Conservation (phyloP, 30 jellyfish, hydroid and myxozoan species). For the Aurelia coerulea region DNA sequence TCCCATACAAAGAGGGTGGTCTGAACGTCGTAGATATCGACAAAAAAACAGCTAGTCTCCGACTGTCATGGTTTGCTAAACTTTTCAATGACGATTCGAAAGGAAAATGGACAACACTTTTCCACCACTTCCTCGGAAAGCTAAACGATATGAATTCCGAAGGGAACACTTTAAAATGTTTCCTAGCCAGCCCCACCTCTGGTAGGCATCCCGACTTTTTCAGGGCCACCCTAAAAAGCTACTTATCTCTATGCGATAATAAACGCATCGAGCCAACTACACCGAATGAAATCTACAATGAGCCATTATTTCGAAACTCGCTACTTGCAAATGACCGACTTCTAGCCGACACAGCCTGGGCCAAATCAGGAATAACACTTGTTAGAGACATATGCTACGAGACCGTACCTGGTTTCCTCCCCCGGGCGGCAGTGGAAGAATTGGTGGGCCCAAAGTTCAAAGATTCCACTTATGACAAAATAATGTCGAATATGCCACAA, state of each 20-base stretch:
- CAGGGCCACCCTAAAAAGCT: neutral
- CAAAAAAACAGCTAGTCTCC: slow-evolving; percentile 7
- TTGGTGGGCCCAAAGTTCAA: no score
- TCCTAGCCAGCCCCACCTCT: neutral
- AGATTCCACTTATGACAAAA: no score
- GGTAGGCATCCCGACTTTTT: neutral
- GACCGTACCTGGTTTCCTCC: no score
- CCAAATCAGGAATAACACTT: neutral
- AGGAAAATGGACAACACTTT: neutral
- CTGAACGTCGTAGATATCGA: slow-evolving; percentile 17
- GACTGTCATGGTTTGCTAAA: slow-evolving; percentile 28
- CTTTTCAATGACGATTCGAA: neutral
- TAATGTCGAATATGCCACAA: no score
- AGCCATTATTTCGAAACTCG: neutral
- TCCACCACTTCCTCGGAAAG: neutral
- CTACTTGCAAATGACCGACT: neutral
- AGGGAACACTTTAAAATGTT: neutral
- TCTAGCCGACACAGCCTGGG: neutral
- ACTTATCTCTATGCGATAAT: neutral
- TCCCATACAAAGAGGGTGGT: slow-evolving; percentile 38
- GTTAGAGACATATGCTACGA: neutral
- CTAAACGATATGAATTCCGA: neutral
- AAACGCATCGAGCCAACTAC: neutral
- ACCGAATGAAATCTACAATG: neutral
- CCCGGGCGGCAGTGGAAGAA: no score